These are phyloP conservation scores for Pseudochirops corinnae DNA, from an alignment of 2,797 vertebrate genomes.

Conservation along the genomic window DNA sequence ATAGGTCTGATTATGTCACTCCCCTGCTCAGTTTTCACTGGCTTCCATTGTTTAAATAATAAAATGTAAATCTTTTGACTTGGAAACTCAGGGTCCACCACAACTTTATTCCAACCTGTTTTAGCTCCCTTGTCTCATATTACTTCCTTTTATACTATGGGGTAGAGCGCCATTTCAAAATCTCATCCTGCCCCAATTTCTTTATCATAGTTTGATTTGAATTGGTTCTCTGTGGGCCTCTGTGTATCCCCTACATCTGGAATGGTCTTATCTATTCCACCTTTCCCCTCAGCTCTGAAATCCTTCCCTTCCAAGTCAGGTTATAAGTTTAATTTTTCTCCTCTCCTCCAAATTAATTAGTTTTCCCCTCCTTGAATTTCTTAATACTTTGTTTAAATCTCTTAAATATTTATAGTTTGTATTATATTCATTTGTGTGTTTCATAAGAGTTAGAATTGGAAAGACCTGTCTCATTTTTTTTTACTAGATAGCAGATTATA, in stretches of 20 bases:
- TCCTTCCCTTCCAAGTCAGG: not conserved
- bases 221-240: not conserved
- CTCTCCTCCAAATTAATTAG: not conserved
- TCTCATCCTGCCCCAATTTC: not conserved
- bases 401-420: not conserved
- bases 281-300: not conserved
- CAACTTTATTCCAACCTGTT: not conserved
- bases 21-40: not conserved
- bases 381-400: not conserved
- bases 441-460: not conserved
- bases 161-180: not conserved
- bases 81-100: not conserved
- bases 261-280: not conserved
- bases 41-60: not conserved
- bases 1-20: not conserved
- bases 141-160: not conserved
- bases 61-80: not conserved
- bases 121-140: not conserved
- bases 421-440: not conserved
- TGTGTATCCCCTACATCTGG: not conserved
- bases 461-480: constrained; percentile 17
- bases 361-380: not conserved
- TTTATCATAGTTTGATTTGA: not conserved
- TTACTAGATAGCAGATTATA: constrained; percentile 1
- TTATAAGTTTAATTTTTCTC: not conserved